Evolutionary conservation across 2,113 vertebrate genomes (phyloP).

Genomic region (Psilopogon haemacephalus): DNA sequence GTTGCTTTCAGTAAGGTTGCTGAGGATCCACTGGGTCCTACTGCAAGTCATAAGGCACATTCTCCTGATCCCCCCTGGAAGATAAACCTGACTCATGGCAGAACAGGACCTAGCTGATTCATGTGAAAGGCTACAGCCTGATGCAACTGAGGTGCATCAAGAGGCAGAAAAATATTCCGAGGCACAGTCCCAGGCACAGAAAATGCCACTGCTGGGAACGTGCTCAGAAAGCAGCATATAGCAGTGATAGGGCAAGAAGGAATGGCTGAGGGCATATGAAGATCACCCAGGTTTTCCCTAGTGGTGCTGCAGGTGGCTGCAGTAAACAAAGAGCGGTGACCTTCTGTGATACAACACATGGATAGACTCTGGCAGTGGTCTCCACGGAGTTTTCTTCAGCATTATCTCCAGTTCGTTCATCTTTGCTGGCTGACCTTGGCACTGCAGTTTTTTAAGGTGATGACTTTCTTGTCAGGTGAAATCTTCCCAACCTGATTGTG

Average conservation of each 20-base stretch:
- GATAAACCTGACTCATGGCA: not conserved
- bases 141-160: not conserved
- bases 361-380: not conserved
- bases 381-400: not conserved
- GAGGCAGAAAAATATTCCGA: not conserved
- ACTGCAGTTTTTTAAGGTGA: not conserved
- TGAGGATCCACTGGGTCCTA: not conserved
- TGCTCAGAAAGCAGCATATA: not conserved
- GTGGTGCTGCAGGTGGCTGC: not conserved
- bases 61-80: not conserved
- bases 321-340: not conserved
- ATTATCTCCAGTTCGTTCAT: not conserved
- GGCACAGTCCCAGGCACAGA: not conserved
- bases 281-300: not conserved
- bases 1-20: not conserved
- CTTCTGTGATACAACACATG: not conserved
- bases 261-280: not conserved
- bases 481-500: not conserved
- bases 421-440: not conserved
- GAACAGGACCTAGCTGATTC: not conserved
- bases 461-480: not conserved
- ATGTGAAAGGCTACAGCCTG: not conserved
- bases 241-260: rapidly evolving
- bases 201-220: not conserved
- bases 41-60: not conserved